Conservation (phyloP, 2,888 invertebrate genomes). For the Hirtodrosophila histrioides region DNA sequence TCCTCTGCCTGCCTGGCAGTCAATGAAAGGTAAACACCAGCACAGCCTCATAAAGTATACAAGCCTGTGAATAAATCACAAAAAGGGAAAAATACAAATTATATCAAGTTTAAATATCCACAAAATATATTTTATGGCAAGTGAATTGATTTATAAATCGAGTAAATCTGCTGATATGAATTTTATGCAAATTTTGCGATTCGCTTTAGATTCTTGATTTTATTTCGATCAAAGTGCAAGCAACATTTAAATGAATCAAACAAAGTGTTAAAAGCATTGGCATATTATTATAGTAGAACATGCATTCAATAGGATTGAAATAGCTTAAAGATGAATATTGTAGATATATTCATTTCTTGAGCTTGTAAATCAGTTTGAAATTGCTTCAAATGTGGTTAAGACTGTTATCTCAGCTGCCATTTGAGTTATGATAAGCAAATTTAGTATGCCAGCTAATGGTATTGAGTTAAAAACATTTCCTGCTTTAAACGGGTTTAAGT, state of each 20-base stretch:
- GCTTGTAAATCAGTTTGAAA: too few relatives aligned
- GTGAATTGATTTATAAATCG: slow-evolving; percentile 63
- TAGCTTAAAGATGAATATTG: too few relatives aligned
- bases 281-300: not conserved
- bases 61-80: slow-evolving; percentile 47
- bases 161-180: slow-evolving; percentile 28
- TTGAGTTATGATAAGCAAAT: too few relatives aligned
- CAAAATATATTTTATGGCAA: slow-evolving; percentile 42
- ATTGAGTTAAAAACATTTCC: too few relatives aligned
- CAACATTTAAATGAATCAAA: slow-evolving; percentile 21
- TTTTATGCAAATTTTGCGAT: slow-evolving; percentile 46
- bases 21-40: slow-evolving; percentile 54
- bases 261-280: slow-evolving; percentile 10
- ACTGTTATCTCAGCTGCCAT: too few relatives aligned
- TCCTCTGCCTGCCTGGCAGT: slow-evolving; percentile 12
- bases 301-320: too few relatives aligned
- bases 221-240: not conserved
- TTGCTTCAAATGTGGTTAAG: too few relatives aligned
- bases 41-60: slow-evolving; percentile 36
- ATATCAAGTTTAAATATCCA: slow-evolving; percentile 53
- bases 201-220: slow-evolving; percentile 5
- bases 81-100: slow-evolving; percentile 22
- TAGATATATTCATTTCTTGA: too few relatives aligned
- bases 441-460: too few relatives aligned
- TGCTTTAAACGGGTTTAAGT: too few relatives aligned